A percentile compares a stretch with the other conserved stretches of the same genome.
Conservation (phyloP, 2,797 vertebrate genomes). For the Nasua narica region DNA sequence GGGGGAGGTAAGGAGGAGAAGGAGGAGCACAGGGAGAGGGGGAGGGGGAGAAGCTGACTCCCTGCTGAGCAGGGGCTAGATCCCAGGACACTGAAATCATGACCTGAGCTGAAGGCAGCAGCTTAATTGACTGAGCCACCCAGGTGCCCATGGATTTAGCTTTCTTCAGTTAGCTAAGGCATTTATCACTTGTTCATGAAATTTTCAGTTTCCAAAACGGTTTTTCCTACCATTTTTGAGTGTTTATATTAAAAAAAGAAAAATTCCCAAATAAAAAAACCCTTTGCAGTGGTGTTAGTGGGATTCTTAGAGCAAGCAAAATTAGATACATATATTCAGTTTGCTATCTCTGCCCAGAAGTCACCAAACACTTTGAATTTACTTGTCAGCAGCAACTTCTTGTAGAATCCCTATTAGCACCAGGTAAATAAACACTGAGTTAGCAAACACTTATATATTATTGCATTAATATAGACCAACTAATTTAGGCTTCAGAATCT, state of each 20-base stretch:
- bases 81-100: neutral
- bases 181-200: neutral
- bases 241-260: neutral
- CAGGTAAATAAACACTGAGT: neutral
- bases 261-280: neutral
- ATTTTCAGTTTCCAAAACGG: slow-evolving; percentile 5
- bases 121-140: neutral
- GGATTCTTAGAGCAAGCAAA: slow-evolving; percentile 10
- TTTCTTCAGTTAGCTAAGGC: neutral
- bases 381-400: slow-evolving; percentile 4
- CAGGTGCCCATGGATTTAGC: neutral
- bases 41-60: neutral
- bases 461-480: neutral
- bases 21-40: neutral
- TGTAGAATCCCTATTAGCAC: neutral
- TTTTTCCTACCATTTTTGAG: neutral
- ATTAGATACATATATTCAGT: neutral
- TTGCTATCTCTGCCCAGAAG: neutral
- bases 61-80: neutral
- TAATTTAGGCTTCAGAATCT: neutral
- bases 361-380: neutral
- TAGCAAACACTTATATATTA: neutral
- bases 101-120: neutral
- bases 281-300: neutral
- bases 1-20: neutral